A percentile compares a stretch with the other conserved stretches of the same genome.
These are phyloP conservation scores for Oreocharis arfaki DNA, from an alignment of 2,113 vertebrate species.

Conservation along the genomic window DNA sequence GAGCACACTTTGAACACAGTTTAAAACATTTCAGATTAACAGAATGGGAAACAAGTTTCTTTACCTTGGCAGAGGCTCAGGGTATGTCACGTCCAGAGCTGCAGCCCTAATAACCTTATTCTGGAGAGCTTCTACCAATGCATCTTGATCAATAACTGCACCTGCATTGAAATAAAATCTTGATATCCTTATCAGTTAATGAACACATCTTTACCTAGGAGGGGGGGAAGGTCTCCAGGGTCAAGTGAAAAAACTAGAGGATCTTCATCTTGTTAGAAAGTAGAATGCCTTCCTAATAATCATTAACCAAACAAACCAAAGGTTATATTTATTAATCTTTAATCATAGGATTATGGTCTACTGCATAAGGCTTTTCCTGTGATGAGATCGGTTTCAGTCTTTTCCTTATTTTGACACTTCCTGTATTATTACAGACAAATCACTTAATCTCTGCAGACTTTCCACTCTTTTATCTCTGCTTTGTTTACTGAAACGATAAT, in stretches of 20 bases:
- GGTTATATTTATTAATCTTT: neutral
- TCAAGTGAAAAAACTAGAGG: neutral
- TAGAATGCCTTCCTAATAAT: neutral
- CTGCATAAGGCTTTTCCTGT: neutral
- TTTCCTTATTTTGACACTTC: neutral
- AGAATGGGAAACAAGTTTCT: neutral
- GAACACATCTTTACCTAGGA: neutral
- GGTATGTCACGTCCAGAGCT: conserved; percentile 77
- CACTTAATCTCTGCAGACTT: neutral
- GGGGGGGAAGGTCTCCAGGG: neutral
- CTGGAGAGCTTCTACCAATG: conserved; percentile 76
- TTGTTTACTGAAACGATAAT: neutral
- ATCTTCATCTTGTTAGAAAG: neutral
- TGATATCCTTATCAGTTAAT: neutral
- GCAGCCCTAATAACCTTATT: conserved; percentile 72
- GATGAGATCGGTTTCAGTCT: neutral
- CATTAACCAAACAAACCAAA: neutral
- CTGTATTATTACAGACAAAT: neutral
- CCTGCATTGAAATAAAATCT: conserved; percentile 54
- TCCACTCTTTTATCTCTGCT: neutral
- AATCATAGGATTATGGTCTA: neutral
- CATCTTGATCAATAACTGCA: conserved; percentile 80
- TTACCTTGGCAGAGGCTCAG: conserved; percentile 83
- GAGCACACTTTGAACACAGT: neutral
- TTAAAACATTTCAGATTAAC: neutral